phyloP scores from a whole-genome alignment of 2,888 invertebrate genomes.

The Cyclophora punctaria region DNA sequence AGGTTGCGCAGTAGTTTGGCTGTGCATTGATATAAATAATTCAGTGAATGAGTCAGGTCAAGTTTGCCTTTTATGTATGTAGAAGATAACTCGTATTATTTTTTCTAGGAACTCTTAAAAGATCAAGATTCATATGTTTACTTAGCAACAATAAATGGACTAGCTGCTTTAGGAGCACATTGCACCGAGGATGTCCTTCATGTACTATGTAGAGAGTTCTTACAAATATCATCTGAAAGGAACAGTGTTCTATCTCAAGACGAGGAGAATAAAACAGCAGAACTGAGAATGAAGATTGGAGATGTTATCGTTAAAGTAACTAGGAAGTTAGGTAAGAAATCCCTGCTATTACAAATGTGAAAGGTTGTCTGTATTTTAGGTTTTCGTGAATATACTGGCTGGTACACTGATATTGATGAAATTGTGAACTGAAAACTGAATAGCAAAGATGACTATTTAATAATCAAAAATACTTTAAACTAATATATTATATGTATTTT shows the following conservation, averaged over 20 bases:
- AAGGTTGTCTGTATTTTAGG: too few species aligned
- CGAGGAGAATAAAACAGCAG: constrained; percentile 59
- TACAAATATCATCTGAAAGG: constrained; percentile 38
- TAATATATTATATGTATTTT: too few species aligned
- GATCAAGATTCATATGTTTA: constrained; percentile 89
- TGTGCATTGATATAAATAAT: too few species aligned
- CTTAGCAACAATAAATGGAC: constrained; percentile 83
- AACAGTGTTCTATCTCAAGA: constrained; percentile 35
- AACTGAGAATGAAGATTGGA: constrained; percentile 84
- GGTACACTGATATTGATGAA: too few species aligned
- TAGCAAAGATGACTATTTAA: too few species aligned
- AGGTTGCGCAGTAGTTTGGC: too few species aligned
- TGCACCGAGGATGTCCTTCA: constrained; percentile 82
- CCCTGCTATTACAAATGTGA: too few species aligned
- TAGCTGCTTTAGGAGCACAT: constrained; percentile 79
- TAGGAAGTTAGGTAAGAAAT: constrained; percentile 78
- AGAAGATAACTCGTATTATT: neutral
- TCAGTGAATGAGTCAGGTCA: too few species aligned
- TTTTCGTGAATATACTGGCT: too few species aligned
- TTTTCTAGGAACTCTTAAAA: constrained; percentile 80
- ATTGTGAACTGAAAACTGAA: too few species aligned
- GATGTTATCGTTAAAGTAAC: constrained; percentile 85
- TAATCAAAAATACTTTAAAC: too few species aligned
- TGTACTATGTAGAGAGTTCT: constrained; percentile 80
- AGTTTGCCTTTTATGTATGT: too few species aligned